A percentile compares a stretch with the other conserved stretches of the same genome.
These are phyloP conservation scores for Acanthoscelides obtectus DNA, from an alignment of 2,888 invertebrate genomes.

Conservation along the genomic window DNA sequence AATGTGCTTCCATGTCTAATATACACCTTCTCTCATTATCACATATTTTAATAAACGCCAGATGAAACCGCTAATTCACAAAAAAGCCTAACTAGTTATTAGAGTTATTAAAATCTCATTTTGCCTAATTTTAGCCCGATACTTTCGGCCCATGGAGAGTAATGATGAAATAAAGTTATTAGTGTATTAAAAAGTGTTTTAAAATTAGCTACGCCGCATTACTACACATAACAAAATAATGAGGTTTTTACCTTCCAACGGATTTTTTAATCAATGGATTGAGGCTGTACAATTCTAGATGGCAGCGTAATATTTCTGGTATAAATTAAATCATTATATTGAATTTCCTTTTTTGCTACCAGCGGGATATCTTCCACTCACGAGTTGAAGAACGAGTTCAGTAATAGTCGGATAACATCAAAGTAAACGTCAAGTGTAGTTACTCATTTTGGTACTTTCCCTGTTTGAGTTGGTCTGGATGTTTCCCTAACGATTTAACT, in stretches of 20 bases:
- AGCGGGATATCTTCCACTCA: background rate
- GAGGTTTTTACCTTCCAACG: background rate
- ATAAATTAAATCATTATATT: background rate
- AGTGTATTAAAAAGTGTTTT: slow-evolving; percentile 9
- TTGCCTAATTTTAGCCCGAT: background rate
- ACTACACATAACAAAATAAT: background rate
- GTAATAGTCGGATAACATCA: too few species aligned
- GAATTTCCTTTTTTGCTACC: background rate
- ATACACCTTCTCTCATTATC: background rate
- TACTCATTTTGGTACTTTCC: too few species aligned
- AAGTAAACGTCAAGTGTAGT: too few species aligned
- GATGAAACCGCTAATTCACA: background rate
- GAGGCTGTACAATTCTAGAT: background rate
- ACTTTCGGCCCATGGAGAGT: background rate
- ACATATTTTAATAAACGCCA: background rate
- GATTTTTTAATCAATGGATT: background rate
- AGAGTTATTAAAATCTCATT: background rate
- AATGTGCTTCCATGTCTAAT: background rate
- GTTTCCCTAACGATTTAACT: too few species aligned
- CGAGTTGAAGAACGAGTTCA: too few species aligned
- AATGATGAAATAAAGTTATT: slow-evolving; percentile 11
- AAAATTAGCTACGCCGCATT: slow-evolving; percentile 5
- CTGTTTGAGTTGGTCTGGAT: too few species aligned
- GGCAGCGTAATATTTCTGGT: background rate
- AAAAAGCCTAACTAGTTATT: background rate